Evolutionary conservation across 2,113 vertebrate genomes (phyloP), one percentile per base, ranked within the genome.

Genomic region (Poeciliopsis turrubarensis): DNA sequence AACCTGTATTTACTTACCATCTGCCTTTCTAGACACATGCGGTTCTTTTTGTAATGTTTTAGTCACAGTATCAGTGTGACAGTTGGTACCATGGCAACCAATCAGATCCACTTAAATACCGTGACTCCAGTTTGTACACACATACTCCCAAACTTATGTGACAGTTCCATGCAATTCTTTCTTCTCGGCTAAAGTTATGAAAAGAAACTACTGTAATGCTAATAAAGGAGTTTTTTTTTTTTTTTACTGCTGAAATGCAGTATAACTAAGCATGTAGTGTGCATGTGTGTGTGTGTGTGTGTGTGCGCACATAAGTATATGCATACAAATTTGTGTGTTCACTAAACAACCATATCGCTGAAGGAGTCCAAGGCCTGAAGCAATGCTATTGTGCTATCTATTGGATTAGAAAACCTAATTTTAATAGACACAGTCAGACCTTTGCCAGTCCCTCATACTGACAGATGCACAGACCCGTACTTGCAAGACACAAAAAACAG

Each of bases 81-180:
- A 54, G 51, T 54, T 54, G 51, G 51, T 47, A 15, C 51, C 51
- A 25, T 25, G 68, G 82, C 73, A 89, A 90, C 82, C 78, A 82
- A 89, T 91, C 82, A 72, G 89, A 81, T 80, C 14, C 86, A 51
- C 75, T 81, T 89, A 88, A 89, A 65, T 72, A 27, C 80, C 84
- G 77, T 84, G 68, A 78, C 75, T 79, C 3, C 13, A 30, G 75
- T 85, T 68, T 41, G 67, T 51, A 79, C 47, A 73, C 62, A 70
- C 22, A 70, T 9, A 37, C 47, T 13, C 37, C 70, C 41, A 54
- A 54, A 22, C 19, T 47, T 47, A 19, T 15, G 44, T 47, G 44
- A 15, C 15, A 17, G 44, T 17, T 54, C 19, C 51, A 54, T 25
- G 51, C 51, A n/a, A 54, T 54, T 54, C 19, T 54, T 25, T 54